These are phyloP conservation scores for Phaethon lepturus DNA, from an alignment of 2,113 vertebrate genomes.

Conservation along the genomic window DNA sequence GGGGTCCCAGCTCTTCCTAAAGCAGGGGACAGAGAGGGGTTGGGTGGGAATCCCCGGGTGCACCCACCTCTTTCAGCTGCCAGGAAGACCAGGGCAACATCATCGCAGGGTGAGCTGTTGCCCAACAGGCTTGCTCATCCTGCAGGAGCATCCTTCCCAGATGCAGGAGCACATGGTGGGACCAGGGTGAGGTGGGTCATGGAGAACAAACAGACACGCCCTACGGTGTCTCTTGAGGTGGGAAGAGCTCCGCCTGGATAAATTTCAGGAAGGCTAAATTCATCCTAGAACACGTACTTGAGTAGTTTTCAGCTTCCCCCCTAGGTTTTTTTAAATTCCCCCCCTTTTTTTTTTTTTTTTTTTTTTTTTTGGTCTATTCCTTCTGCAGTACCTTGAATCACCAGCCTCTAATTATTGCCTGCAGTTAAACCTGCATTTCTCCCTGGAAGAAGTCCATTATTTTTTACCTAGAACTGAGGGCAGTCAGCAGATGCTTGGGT, in stretches of 20 bases:
- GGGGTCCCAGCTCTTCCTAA: not conserved
- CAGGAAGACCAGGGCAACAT: too few species aligned
- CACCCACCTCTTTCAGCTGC: not conserved
- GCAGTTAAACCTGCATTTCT: slow-evolving; percentile 32
- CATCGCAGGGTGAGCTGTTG: not conserved
- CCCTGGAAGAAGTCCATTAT: not conserved
- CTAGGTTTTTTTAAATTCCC: not conserved
- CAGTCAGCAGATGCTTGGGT: not conserved
- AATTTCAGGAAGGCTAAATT: not conserved
- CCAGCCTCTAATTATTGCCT: slow-evolving; percentile 54
- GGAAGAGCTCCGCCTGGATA: not conserved
- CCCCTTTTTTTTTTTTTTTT: too few species aligned
- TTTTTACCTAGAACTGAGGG: slow-evolving; percentile 13
- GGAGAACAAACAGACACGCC: not conserved
- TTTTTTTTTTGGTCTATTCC: not conserved
- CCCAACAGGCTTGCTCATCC: not conserved
- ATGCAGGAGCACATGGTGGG: not conserved
- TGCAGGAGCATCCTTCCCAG: rapidly evolving
- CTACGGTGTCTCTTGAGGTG: not conserved
- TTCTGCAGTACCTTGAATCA: slow-evolving; percentile 32
- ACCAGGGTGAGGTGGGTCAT: rapidly evolving
- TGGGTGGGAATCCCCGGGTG: not conserved
- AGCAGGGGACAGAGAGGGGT: not conserved
- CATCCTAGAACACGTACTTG: not conserved
- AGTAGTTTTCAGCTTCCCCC: not conserved